phyloP scores from a whole-genome alignment of 2,113 vertebrate genomes.

The Dolichotis patagonum region DNA sequence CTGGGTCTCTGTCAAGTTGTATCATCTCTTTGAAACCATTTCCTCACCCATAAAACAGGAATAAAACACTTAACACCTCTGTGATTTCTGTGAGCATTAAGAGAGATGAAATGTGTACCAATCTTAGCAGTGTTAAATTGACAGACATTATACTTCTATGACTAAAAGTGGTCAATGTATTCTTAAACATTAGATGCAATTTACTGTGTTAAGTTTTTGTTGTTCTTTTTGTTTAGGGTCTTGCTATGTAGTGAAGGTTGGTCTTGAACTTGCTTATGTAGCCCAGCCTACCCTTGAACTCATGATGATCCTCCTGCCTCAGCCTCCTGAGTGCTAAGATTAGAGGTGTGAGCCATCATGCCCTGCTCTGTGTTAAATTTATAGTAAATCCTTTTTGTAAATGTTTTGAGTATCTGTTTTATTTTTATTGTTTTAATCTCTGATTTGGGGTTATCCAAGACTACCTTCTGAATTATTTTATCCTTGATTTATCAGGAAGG shows the following conservation, averaged over 20 bases:
- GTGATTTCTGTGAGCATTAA: slow-evolving; percentile 30
- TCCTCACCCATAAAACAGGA: slow-evolving; percentile 18
- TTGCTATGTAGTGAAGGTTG: not conserved
- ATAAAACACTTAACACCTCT: not conserved
- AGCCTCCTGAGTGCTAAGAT: not conserved
- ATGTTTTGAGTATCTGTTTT: slow-evolving; percentile 36
- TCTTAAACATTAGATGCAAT: not conserved
- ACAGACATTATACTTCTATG: not conserved
- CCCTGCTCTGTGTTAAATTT: not conserved
- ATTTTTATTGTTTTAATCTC: not conserved
- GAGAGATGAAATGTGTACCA: not conserved
- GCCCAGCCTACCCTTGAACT: not conserved
- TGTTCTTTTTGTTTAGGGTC: not conserved
- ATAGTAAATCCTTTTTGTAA: not conserved
- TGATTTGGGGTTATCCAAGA: not conserved
- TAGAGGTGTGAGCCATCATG: not conserved
- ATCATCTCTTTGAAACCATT: not conserved
- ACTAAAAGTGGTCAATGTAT: not conserved
- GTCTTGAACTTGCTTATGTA: not conserved
- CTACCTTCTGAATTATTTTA: slow-evolving; percentile 9
- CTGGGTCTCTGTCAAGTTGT: not conserved
- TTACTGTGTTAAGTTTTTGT: not conserved
- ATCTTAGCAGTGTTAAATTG: not conserved
- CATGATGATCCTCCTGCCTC: not conserved
- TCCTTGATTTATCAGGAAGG: not conserved